phyloP scores from a whole-genome alignment of 2,113 vertebrate genomes.

The Microcebus jonahi region DNA sequence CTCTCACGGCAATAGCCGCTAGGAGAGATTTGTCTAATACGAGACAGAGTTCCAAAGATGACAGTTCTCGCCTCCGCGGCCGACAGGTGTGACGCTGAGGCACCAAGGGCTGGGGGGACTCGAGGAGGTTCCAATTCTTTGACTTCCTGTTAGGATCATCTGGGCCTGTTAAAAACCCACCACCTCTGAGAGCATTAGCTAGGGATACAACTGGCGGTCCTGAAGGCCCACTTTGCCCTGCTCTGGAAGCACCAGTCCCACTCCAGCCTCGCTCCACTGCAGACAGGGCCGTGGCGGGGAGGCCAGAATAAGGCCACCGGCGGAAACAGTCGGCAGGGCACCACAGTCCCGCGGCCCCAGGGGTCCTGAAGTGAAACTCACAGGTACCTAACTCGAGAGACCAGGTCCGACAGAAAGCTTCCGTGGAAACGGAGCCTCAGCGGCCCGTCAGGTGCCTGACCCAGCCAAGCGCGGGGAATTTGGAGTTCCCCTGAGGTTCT shows the following conservation, averaged over 20 bases:
- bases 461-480: neutral
- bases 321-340: neutral
- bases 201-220: neutral
- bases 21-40: neutral
- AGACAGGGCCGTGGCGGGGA: neutral
- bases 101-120: neutral
- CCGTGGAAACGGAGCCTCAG: neutral
- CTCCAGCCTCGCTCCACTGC: neutral
- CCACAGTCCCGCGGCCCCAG: neutral
- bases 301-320: neutral
- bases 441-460: too few species aligned
- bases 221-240: neutral
- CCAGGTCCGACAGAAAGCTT: neutral
- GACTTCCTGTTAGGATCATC: neutral
- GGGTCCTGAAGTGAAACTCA: neutral
- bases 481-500: neutral
- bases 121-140: neutral
- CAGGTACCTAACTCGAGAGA: neutral
- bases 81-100: neutral
- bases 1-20: accelerated
- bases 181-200: too few species aligned
- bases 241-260: neutral
- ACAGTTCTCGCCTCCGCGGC: too few species aligned
- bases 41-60: neutral
- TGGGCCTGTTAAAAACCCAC: neutral